Evolutionary conservation across 2,113 vertebrate genomes (phyloP), one percentile per base, ranked within the genome.

Genomic region (Trochalopteron elliotii): DNA sequence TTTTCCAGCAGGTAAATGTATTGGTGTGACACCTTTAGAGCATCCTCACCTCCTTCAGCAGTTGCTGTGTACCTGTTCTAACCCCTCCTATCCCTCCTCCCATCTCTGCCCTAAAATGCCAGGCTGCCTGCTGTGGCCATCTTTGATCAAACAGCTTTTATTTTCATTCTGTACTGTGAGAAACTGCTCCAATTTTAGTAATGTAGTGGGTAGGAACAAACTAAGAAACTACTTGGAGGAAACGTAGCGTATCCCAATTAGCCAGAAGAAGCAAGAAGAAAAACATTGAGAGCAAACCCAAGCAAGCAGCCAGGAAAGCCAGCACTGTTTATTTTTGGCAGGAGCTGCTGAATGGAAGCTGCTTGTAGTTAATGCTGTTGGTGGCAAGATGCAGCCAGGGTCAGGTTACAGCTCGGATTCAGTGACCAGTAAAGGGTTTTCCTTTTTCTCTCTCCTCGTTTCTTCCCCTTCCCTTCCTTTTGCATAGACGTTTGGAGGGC

Each of bases 241-340:
- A 89, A 94, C 10, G 1, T 81, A 87, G 80, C 11, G 12, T 94
- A 72, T 95, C 74, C 69, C 93, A 87, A 89, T 95, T 92, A 92
- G 88, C 75, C 90, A 79, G 88, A 80, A 78, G 90, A 92, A 87
- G 80, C 79, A 95, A 95, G 78, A 87, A 85, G 82, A 76, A 93
- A 92, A 96, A 91, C 81, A 71, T 5, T 84, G 83, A 87, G 83
- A 91, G 84, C 77, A 53, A 95, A 90, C 91, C 70, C 81, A 77
- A 94, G 75, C n/a, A 52, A 83, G 88, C 92, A 93, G 96, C 96
- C 96, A 94, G 94, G 83, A 96, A 92, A 93, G 92, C 72, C 87
- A 53, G 92, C 80, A 67, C 82, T 97, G 90, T 97, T 96, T 97
- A 83, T 92, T 97, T 97, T 96, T 97, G 97, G 96, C 97, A 94